Conservation (phyloP, 1,140 invertebrate genomes). For the Galleria mellonella region DNA sequence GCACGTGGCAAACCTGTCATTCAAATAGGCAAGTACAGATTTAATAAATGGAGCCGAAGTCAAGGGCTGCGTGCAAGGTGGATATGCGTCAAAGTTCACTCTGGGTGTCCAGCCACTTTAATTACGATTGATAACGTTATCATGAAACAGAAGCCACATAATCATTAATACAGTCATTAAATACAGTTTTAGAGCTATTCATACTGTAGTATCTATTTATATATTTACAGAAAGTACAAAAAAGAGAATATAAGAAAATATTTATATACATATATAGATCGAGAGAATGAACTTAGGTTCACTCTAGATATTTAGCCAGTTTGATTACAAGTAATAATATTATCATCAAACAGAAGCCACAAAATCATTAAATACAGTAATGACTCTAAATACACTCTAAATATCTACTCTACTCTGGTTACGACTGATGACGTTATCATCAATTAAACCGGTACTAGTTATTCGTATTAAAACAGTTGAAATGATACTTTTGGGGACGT, state of each 20-base stretch:
- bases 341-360: conserved; percentile 14
- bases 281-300: too few species aligned
- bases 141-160: conserved; percentile 13
- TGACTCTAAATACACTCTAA: conserved; percentile 8
- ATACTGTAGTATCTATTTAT: neutral
- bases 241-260: too few species aligned
- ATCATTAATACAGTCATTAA: conserved; percentile 11
- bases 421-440: conserved; percentile 20
- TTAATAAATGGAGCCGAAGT: conserved; percentile 21
- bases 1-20: conserved; percentile 30
- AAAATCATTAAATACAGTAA: conserved; percentile 11
- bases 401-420: conserved; percentile 14
- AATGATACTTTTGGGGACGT: too few species aligned
- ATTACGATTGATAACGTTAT: conserved; percentile 20
- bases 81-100: conserved; percentile 14
- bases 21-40: conserved; percentile 28
- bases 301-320: conserved; percentile 9
- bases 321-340: conserved; percentile 20
- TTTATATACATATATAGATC: too few species aligned
- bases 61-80: conserved; percentile 12
- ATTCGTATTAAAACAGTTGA: too few species aligned
- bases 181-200: neutral
- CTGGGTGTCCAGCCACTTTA: conserved; percentile 15
- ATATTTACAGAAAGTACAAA: conserved; percentile 2
- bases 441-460: too few species aligned